Base-by-base conservation (phyloP, 1,140 invertebrate species). In the Phymorhynchus buccinoides region DNA sequence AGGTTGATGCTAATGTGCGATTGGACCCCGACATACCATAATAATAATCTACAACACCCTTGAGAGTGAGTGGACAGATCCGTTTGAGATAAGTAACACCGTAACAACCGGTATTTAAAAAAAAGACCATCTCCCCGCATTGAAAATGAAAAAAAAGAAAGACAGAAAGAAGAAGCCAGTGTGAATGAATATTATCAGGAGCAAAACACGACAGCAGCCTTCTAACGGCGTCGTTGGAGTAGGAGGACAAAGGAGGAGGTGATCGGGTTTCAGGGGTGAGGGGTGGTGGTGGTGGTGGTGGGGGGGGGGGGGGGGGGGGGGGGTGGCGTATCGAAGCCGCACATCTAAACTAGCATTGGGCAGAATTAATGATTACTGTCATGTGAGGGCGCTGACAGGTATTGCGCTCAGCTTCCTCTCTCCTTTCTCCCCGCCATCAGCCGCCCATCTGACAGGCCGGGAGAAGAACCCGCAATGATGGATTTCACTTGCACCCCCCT, bases 381-480 rank as follows among this genome's bases (percentile, higher is more conserved):
- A 75, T 75, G 73, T 75, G 73, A 75, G 18, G 32, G 73, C 73
- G 73, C 18, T 75, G 73, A 44, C 81, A 83, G 81, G 81, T 83
- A 83, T 71, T 68, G 66, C 81, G 37, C 35, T 12, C 18, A n/a
- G 81, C 56, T 71, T 83, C 81, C 81, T 42, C 42, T 42, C 42
- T 83, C 44, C 62, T 68, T 71, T 68, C 77, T 27, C n/a, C n/a
- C n/a, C n/a, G n/a, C n/a, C 73, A 75, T 75, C 73, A 27, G 32
- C 73, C 35, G 73, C 35, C 73, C 18, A 75, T 75, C 73, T 83
- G 81, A 83, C 81, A 83, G 81, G 62, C 41, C 42, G 52, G n/a
- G 35, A 39, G 81, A 83, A 83, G 32, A 1, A 4, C 18, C 18
- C 41, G 66, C 7, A 6, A 52, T 48, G 77, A 56, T 32, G 77